Base-by-base conservation (phyloP, 2,797 vertebrate species). In the Sylvia borin region DNA sequence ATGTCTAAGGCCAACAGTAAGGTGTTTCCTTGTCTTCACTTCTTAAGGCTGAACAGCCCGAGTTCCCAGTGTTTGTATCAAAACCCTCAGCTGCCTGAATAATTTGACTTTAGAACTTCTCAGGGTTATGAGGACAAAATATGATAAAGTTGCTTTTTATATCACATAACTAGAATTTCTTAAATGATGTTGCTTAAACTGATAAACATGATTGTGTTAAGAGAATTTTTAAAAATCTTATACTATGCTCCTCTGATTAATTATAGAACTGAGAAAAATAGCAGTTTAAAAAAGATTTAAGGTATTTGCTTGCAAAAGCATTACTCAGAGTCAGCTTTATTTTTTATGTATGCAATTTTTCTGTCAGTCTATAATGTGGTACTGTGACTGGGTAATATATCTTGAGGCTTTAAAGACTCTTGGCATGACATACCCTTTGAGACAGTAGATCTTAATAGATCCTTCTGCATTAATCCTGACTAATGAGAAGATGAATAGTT, bases 291-390 rank as follows among this genome's bases (percentile, higher is more conserved):
- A 93, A 94, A 96, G 93, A 97, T 96, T 95, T 96, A 97, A 90
- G 91, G 61, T 93, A 92, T 88, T 92, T 96, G 26, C 95, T 93
- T 88, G 90, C 92, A 94, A 54, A 86, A 93, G 79, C 90, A 95
- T 96, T 96, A 96, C 60, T 97, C 95, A 95, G 79, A 96, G 91
- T 71, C 71, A 86, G 94, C 77, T 94, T 96, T 97, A 93, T 91
- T 93, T 94, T 95, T 96, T 96, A 96, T 94, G 87, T 87, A 90
- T 84, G 87, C 62, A 92, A 93, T 97, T 96, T 96, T 96, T 94
- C 90, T 95, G 94, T 90, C 94, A 96, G 90, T 96, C 95, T 94
- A 67, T 96, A 93, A 97, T 95, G 85, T 88, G 95, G 76, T 93
- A 81, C 82, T 84, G 48, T 96, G 92, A 84, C 92, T 91, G 53